Percentiles rank a stretch among this genome's conserved stretches.
phyloP scores from a whole-genome alignment of 2,888 invertebrate species.

The Drosophila recens region DNA sequence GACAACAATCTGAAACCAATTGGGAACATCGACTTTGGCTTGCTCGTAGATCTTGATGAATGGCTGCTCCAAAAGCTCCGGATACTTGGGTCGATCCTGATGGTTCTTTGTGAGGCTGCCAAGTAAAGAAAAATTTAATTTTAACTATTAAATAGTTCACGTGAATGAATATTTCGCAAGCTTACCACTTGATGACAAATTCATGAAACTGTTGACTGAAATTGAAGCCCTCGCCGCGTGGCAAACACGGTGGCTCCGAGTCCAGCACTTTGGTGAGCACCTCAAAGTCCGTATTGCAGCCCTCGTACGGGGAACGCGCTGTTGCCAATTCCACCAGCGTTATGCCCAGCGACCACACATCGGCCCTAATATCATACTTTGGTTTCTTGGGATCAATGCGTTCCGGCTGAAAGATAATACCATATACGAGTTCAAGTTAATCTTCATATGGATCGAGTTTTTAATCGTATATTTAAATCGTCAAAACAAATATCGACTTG shows the following conservation, averaged over 20 bases:
- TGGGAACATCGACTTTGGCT: conserved; percentile 90
- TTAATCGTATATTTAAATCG: too few species aligned
- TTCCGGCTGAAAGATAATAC: conserved; percentile 90
- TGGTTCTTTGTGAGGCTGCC: conserved; percentile 96
- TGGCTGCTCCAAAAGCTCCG: conserved; percentile 93
- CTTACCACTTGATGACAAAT: conserved; percentile 95
- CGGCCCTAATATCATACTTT: conserved; percentile 99
- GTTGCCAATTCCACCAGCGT: conserved; percentile 98
- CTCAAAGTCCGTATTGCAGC: conserved; percentile 99
- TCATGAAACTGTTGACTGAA: conserved; percentile 95
- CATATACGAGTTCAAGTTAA: background rate
- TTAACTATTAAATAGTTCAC: background rate
- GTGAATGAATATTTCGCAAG: too few species aligned
- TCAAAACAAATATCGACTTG: too few species aligned
- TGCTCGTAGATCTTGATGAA: conserved; percentile 93
- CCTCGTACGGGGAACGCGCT: conserved; percentile 96
- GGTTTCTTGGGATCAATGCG: conserved; percentile 97
- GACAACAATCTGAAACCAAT: conserved; percentile 92
- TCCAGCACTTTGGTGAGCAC: conserved; percentile 96
- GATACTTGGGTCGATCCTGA: conserved; percentile 96
- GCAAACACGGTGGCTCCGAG: conserved; percentile 94
- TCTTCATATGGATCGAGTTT: background rate
- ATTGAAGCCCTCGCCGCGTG: conserved; percentile 87
- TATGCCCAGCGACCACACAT: conserved; percentile 99
- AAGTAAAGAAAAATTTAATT: background rate